Evolutionary conservation across 2,888 invertebrate genomes (phyloP).

Genomic region (Habroteleia sp.): DNA sequence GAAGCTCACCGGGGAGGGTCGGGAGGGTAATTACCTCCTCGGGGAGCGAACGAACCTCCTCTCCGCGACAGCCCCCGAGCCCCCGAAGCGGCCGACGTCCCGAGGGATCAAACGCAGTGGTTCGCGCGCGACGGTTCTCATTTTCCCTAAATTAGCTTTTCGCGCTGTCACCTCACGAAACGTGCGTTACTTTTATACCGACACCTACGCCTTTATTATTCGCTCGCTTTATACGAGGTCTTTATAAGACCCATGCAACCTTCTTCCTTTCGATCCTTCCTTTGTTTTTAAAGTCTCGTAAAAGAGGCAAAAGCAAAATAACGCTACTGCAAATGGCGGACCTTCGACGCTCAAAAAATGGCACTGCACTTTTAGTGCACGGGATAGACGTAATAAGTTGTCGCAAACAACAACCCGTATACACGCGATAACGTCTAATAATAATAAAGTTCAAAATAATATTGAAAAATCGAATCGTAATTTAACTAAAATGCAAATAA

Average conservation of each 20-base stretch:
- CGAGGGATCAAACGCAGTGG: slow-evolving; percentile 73
- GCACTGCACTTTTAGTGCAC: background rate
- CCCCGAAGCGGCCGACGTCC: slow-evolving; percentile 74
- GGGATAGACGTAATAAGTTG: too few species aligned
- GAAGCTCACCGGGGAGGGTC: slow-evolving; percentile 68
- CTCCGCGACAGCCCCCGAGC: slow-evolving; percentile 70
- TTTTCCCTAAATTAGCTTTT: slow-evolving; percentile 72
- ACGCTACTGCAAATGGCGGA: slow-evolving; percentile 8
- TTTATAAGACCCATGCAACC: too few species aligned
- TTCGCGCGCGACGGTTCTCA: slow-evolving; percentile 76
- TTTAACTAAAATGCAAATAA: too few species aligned
- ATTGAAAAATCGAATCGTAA: too few species aligned
- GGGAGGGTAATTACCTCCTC: slow-evolving; percentile 79
- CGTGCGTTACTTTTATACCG: slow-evolving; percentile 28
- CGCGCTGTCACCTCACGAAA: slow-evolving; percentile 37
- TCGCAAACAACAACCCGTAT: too few species aligned
- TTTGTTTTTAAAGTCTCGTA: slow-evolving; percentile 39
- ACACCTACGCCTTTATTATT: slow-evolving; percentile 27
- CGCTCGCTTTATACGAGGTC: slow-evolving; percentile 8
- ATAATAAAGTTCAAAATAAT: too few species aligned
- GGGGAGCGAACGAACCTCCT: slow-evolving; percentile 72
- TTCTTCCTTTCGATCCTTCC: too few species aligned
- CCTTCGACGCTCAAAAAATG: slow-evolving; percentile 5
- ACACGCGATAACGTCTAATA: too few species aligned
- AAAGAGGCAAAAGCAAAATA: slow-evolving; percentile 20